Base-by-base conservation (phyloP, 2,888 invertebrate species). In the Eulithis testata region DNA sequence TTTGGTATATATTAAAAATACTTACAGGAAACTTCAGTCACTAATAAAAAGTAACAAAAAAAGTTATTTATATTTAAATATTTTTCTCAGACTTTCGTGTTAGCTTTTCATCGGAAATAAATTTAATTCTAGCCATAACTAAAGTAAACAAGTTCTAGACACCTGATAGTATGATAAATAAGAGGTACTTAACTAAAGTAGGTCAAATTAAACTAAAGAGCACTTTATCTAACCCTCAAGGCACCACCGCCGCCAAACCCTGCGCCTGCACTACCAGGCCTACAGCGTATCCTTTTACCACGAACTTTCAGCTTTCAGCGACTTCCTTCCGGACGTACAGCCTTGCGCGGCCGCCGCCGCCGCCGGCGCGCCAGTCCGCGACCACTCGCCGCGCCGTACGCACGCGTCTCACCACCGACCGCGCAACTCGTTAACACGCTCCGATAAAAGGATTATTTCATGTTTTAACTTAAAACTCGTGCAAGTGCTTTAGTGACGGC, bases 271-370 rank as follows among this genome's bases (percentile, higher is more conserved):
- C 52, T 53, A 57, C 31, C 67, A 63, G 65, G 40, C 40, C 9
- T 11, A 11, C 40, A 11, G 40, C 73, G 66, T 71, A 56, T 73
- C 75, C 71, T 89, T 88, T 90, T 88, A 87, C 87, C 82, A 82
- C 82, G 76, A 84, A 88, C 89, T 90, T 90, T 89, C 89, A 88
- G 90, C 78, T 69, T 85, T 81, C 87, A 85, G 87, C 80, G 82
- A 60, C 82, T 92, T 92, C 93, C 92, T 92, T 92, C 92, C 92
- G 92, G 89, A 54, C 37, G 49, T 8, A 76, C 81, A 86, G 86
- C 85, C 85, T 85, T 86, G 87, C 85, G 72, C 77, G 76, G 75
- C 77, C 76, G 76, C 75, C 76, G 77, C 80, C 77, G 77, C 76
- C 77, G 77, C 57, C 81, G 82, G 76, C 80, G 80, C 75, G 80